Evolutionary conservation across 2,113 vertebrate genomes (phyloP).

Genomic region (Sphaerodactylus townsendi): DNA sequence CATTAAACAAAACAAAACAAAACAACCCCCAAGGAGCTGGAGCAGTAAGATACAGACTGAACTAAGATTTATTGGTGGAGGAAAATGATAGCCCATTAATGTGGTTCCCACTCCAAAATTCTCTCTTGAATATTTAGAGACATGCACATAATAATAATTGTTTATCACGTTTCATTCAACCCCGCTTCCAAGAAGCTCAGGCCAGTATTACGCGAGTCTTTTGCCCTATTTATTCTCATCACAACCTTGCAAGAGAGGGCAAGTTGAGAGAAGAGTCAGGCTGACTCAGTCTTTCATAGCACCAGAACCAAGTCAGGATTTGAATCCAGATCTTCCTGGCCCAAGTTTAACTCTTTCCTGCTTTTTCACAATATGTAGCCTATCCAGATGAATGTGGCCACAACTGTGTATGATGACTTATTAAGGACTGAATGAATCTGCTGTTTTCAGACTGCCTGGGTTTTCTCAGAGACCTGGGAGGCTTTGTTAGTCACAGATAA

Average conservation of each 20-base stretch:
- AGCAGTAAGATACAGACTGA: constrained; percentile 49
- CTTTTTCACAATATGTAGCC: too few relatives aligned
- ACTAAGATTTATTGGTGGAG: constrained; percentile 61
- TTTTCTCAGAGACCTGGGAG: too few relatives aligned
- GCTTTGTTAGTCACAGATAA: too few relatives aligned
- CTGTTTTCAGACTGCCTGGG: too few relatives aligned
- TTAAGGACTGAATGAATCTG: too few relatives aligned
- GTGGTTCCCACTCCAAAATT: constrained; percentile 51
- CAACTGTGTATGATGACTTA: too few relatives aligned
- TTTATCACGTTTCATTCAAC: background rate
- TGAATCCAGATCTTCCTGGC: background rate
- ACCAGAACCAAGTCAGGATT: background rate
- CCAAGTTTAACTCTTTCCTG: background rate
- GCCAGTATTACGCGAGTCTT: background rate
- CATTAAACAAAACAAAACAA: constrained; percentile 57
- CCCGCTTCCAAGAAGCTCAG: background rate
- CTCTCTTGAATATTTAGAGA: constrained; percentile 17
- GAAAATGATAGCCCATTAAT: constrained; percentile 61
- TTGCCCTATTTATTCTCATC: background rate
- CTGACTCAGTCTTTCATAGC: too few relatives aligned
- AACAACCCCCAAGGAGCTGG: constrained; percentile 53
- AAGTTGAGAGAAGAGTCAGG: background rate
- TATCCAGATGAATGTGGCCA: too few relatives aligned
- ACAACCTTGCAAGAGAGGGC: background rate
- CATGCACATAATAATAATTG: background rate